Conservation (phyloP, 2,797 vertebrate genomes). For the Loris lydekkerianus region DNA sequence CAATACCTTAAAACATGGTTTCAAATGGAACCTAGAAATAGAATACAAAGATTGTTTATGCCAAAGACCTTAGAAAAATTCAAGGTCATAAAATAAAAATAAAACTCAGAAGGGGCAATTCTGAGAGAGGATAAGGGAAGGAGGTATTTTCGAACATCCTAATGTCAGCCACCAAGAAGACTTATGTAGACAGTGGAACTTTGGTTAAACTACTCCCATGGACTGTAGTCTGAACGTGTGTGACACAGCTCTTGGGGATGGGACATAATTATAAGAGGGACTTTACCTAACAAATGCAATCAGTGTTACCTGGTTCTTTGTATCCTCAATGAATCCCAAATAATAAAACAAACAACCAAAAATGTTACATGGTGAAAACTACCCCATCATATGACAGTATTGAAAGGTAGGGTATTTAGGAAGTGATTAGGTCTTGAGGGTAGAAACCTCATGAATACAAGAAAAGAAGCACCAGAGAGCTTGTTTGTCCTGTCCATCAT, state of each 20-base stretch:
- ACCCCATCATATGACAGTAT: background rate
- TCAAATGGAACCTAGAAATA: slow-evolving; percentile 53
- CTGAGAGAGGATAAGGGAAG: background rate
- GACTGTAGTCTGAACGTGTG: background rate
- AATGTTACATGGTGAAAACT: background rate
- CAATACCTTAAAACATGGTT: background rate
- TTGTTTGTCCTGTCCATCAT: background rate
- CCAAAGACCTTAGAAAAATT: slow-evolving; percentile 17
- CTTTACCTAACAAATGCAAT: too few species aligned
- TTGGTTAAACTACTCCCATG: background rate
- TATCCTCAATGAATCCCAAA: too few species aligned
- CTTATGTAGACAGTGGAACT: background rate
- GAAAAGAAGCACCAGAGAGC: background rate
- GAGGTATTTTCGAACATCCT: background rate
- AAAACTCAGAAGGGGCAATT: slow-evolving; percentile 9
- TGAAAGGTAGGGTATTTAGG: background rate
- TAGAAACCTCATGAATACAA: background rate
- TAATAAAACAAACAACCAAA: too few species aligned
- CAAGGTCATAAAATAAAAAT: slow-evolving; percentile 31
- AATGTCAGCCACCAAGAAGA: background rate
- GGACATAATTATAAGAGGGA: too few species aligned
- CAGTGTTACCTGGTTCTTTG: too few species aligned
- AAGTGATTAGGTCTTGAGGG: background rate
- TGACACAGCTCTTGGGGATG: background rate
- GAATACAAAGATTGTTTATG: background rate